Evolutionary conservation across 2,888 invertebrate genomes (phyloP).

Genomic region (Allolobophora icterica): DNA sequence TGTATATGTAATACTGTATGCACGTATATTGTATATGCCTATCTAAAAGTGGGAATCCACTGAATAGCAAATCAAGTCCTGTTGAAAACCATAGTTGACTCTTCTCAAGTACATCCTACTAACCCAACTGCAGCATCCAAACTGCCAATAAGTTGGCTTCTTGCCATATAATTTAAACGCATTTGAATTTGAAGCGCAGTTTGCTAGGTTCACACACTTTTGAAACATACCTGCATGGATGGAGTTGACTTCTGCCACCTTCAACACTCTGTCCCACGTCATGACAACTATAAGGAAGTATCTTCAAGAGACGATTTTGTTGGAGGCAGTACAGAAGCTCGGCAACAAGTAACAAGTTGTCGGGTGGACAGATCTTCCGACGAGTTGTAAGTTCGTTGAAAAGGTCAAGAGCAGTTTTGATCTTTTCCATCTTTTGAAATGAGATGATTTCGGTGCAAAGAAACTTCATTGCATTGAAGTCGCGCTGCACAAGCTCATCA

Average conservation of each 20-base stretch:
- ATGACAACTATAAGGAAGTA: not conserved
- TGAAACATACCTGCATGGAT: not conserved
- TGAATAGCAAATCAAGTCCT: too few relatives aligned
- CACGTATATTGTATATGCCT: too few relatives aligned
- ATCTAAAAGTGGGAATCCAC: too few relatives aligned
- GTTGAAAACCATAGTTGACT: not conserved
- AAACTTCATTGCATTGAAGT: not conserved
- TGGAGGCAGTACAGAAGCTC: not conserved
- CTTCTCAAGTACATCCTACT: not conserved
- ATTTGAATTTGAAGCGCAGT: not conserved
- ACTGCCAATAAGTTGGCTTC: not conserved
- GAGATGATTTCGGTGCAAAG: not conserved
- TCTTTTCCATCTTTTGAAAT: not conserved
- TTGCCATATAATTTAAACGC: not conserved
- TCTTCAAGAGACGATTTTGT: not conserved
- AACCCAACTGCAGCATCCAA: not conserved
- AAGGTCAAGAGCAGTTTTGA: not conserved
- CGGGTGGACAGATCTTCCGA: not conserved
- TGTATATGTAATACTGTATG: too few relatives aligned
- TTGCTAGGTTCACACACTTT: not conserved
- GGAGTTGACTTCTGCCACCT: not conserved
- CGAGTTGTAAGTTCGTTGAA: not conserved
- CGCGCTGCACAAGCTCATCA: not conserved
- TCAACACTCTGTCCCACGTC: not conserved
- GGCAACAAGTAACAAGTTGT: not conserved